A percentile compares a stretch with the other conserved stretches of the same genome.
Evolutionary conservation across 2,797 vertebrate species (phyloP).

Genomic region (Tokudaia tokunoshimensis): DNA sequence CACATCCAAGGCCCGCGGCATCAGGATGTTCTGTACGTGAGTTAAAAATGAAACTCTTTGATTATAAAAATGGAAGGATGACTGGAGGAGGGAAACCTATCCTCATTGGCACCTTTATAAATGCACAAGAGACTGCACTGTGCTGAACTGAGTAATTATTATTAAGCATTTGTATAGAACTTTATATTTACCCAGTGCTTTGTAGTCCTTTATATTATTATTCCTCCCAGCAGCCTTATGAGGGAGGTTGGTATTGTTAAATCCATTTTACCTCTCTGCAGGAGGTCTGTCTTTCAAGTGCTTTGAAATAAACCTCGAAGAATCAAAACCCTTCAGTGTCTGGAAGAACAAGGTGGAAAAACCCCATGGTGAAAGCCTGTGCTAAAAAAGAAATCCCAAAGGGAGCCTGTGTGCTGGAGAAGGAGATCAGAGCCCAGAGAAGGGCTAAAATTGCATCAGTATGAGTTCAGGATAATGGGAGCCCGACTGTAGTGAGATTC

Average conservation of each 20-base stretch:
- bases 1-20: constrained; percentile 50
- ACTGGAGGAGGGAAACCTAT: constrained; percentile 59
- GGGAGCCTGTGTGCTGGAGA: constrained; percentile 59
- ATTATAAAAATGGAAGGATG: constrained; percentile 70
- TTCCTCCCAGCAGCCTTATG: constrained; percentile 81
- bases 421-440: constrained; percentile 72
- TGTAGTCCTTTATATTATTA: constrained; percentile 79
- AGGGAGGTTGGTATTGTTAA: constrained; percentile 83
- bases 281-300: constrained; percentile 76
- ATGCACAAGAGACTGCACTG: constrained; percentile 63
- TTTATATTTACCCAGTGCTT: constrained; percentile 82
- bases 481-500: background rate
- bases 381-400: constrained; percentile 80
- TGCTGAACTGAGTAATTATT: constrained; percentile 74
- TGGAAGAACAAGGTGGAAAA: constrained; percentile 80
- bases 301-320: constrained; percentile 83
- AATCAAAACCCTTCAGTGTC: constrained; percentile 81
- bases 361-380: constrained; percentile 67
- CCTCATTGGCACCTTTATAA: constrained; percentile 59
- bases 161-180: constrained; percentile 75
- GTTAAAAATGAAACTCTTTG: constrained; percentile 77
- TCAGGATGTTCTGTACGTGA: constrained; percentile 61
- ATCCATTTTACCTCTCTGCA: constrained; percentile 79
- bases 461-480: constrained; percentile 56
- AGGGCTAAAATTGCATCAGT: constrained; percentile 58